phyloP scores from a whole-genome alignment of 2,113 vertebrate genomes.

The Vicugna pacos region DNA sequence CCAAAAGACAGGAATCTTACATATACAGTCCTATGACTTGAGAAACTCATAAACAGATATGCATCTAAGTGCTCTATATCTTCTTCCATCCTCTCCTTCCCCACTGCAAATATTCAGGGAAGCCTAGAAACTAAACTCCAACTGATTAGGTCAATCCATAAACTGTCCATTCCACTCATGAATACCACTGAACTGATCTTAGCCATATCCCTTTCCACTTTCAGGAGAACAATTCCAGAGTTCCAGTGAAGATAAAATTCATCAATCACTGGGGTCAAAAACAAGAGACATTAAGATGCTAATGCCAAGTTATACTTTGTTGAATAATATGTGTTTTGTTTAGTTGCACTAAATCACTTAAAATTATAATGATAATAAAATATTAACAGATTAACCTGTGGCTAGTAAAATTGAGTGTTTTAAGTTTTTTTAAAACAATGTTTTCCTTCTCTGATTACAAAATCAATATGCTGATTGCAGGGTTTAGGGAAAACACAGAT shows the following conservation, averaged over 20 bases:
- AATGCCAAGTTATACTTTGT: not conserved
- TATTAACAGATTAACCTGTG: conserved; percentile 13
- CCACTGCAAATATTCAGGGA: conserved; percentile 23
- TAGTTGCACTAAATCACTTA: not conserved
- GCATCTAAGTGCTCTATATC: not conserved
- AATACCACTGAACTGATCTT: not conserved
- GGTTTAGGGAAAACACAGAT: not conserved
- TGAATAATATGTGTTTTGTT: not conserved
- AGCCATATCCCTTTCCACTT: not conserved
- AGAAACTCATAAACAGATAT: conserved; percentile 13
- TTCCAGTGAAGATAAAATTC: conserved; percentile 5
- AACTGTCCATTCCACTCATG: not conserved
- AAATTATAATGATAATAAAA: conserved; percentile 46
- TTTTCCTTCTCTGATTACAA: conserved; percentile 10
- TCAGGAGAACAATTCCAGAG: not conserved
- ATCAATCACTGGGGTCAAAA: conserved; percentile 19
- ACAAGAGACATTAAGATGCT: not conserved
- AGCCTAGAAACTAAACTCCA: not conserved
- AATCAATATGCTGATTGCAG: conserved; percentile 19
- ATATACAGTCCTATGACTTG: not conserved
- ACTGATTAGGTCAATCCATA: not conserved
- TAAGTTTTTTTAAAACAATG: conserved; percentile 26
- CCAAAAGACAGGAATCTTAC: not conserved
- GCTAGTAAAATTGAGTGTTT: not conserved
- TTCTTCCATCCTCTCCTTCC: not conserved